Evolutionary conservation across 2,797 vertebrate genomes (phyloP).

Genomic region (Myotis planiceps): DNA sequence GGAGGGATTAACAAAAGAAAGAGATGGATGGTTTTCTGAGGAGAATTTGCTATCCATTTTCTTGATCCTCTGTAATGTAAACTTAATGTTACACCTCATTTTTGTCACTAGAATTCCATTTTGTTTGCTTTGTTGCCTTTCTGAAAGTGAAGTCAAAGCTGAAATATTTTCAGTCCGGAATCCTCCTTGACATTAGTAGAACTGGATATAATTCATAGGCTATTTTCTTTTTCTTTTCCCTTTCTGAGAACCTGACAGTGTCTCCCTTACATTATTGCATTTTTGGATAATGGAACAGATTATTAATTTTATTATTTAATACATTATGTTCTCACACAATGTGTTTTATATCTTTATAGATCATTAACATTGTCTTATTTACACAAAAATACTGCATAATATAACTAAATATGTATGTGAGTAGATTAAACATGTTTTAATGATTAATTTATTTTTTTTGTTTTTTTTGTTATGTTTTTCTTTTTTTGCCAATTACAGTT

Average conservation of each 20-base stretch:
- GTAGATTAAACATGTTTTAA: background rate
- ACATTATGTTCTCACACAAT: background rate
- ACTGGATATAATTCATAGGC: background rate
- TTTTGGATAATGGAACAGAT: constrained; percentile 18
- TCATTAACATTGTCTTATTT: constrained; percentile 17
- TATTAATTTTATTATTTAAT: background rate
- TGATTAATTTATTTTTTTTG: background rate
- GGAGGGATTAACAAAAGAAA: background rate
- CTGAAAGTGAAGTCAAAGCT: constrained; percentile 52
- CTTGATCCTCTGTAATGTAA: background rate
- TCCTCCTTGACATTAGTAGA: constrained; percentile 38
- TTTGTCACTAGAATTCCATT: constrained; percentile 49
- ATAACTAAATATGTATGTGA: background rate
- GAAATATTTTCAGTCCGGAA: constrained; percentile 29
- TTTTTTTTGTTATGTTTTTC: background rate
- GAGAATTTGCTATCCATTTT: constrained; percentile 10
- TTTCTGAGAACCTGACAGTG: constrained; percentile 18
- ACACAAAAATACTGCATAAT: background rate
- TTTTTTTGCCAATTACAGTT: background rate
- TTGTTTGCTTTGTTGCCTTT: constrained; percentile 55
- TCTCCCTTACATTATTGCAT: background rate
- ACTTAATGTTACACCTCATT: background rate
- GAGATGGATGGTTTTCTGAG: background rate
- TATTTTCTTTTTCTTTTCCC: background rate
- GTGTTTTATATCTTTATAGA: background rate